Conservation (phyloP, 2,113 vertebrate species). For the Ophthalmolycus amberensis region DNA sequence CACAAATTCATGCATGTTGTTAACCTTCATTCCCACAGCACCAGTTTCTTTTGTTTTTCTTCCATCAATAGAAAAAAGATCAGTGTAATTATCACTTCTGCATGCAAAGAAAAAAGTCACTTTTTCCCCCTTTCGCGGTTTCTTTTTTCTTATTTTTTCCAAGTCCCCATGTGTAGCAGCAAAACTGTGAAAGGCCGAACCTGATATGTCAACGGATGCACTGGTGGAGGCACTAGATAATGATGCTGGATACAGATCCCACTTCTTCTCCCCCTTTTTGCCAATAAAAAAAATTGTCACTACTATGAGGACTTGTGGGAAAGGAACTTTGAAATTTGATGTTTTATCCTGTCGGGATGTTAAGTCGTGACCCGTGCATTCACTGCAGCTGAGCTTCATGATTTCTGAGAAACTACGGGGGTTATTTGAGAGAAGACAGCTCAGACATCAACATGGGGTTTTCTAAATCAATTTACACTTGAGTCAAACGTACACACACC, state of each 20-base stretch:
- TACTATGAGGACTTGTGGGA: conserved; percentile 31
- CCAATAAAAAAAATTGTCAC: conserved; percentile 59
- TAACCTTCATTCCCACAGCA: conserved; percentile 79
- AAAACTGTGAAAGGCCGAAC: conserved; percentile 82
- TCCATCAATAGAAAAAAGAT: conserved; percentile 72
- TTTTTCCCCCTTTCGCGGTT: conserved; percentile 25
- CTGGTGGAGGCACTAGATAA: conserved; percentile 82
- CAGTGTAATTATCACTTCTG: conserved; percentile 79
- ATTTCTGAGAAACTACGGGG: conserved; percentile 25
- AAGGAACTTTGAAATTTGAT: conserved; percentile 5
- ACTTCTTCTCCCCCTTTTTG: conserved; percentile 49
- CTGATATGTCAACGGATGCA: conserved; percentile 83
- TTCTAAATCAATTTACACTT: conserved; percentile 59
- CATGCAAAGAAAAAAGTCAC: conserved; percentile 83
- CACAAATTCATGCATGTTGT: conserved; percentile 84
- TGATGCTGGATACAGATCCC: conserved; percentile 62
- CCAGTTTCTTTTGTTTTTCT: conserved; percentile 69
- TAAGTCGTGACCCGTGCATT: conserved; percentile 29
- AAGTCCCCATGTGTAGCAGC: conserved; percentile 80
- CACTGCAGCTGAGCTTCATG: conserved; percentile 34
- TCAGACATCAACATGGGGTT: conserved; percentile 50
- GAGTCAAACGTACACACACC: conserved; percentile 64
- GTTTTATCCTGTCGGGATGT: conserved; percentile 19
- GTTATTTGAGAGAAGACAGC: conserved; percentile 38
- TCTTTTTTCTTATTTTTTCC: conserved; percentile 16